These are phyloP conservation scores for Tineola bisselliella DNA, from an alignment of 2,888 invertebrate genomes.

Conservation along the genomic window DNA sequence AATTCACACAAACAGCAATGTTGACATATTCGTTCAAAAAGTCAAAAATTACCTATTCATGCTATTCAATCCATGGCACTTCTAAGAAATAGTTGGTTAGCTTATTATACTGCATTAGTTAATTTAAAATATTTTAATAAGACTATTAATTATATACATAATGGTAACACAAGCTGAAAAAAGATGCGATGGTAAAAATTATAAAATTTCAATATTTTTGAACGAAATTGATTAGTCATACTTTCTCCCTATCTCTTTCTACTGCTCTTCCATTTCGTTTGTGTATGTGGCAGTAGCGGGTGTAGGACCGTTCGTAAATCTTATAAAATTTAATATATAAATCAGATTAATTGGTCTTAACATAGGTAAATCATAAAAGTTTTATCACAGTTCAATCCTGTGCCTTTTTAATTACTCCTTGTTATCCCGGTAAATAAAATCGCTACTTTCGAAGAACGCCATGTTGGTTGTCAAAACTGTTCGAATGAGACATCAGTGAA, in stretches of 20 bases:
- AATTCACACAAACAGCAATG: too few species aligned
- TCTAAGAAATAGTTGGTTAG: not conserved
- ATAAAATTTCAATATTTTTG: constrained; percentile 19
- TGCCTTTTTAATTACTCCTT: not conserved
- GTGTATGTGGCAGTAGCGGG: constrained; percentile 66
- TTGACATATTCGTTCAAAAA: too few species aligned
- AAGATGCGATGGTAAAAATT: too few species aligned
- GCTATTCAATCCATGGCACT: too few species aligned
- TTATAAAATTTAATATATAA: constrained; percentile 35
- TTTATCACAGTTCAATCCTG: not conserved
- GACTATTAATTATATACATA: too few species aligned
- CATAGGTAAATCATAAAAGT: not conserved
- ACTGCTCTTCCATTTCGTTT: constrained; percentile 47
- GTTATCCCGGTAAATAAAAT: constrained; percentile 18
- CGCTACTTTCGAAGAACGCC: constrained; percentile 55
- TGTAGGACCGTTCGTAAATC: constrained; percentile 43
- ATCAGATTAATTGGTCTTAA: not conserved
- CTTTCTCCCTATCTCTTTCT: constrained; percentile 27
- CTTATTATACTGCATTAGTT: too few species aligned
- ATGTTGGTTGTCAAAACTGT: constrained; percentile 69
- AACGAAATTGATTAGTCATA: constrained; percentile 26
- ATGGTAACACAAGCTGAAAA: too few species aligned
- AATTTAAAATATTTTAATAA: too few species aligned
- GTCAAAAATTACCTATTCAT: too few species aligned
- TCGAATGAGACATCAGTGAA: constrained; percentile 60